phyloP scores from a whole-genome alignment of 2,113 vertebrate species.

The Pyrgilauda ruficollis region DNA sequence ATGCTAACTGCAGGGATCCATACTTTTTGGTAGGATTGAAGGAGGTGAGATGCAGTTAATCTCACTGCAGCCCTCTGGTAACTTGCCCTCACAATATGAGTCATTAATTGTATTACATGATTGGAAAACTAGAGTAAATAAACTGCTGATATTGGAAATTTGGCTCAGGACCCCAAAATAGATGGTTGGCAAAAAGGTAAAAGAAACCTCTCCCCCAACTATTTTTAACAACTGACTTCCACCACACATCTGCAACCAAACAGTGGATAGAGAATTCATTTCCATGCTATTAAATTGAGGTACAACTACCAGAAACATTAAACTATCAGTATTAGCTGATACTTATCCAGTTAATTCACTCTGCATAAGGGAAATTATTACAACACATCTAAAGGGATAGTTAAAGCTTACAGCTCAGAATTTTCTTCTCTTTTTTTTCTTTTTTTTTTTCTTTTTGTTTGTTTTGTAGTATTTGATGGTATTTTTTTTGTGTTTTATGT shows the following conservation, averaged over 20 bases:
- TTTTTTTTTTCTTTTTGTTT: not conserved
- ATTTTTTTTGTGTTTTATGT: slow-evolving; percentile 51
- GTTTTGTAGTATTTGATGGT: not conserved
- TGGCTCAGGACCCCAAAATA: slow-evolving; percentile 29
- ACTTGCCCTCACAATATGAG: not conserved
- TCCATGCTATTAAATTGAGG: slow-evolving; percentile 77
- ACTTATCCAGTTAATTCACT: slow-evolving; percentile 71
- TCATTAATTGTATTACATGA: not conserved
- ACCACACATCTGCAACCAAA: slow-evolving; percentile 57
- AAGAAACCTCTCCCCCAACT: not conserved
- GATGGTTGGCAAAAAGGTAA: slow-evolving; percentile 18
- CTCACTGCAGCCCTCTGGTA: not conserved
- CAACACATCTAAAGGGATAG: slow-evolving; percentile 73
- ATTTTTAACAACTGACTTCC: slow-evolving; percentile 40
- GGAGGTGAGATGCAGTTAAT: slow-evolving; percentile 9
- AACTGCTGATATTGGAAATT: not conserved
- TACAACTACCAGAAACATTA: slow-evolving; percentile 73
- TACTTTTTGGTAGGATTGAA: not conserved
- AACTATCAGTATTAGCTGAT: slow-evolving; percentile 68
- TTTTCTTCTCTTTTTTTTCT: not conserved
- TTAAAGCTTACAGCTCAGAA: slow-evolving; percentile 76
- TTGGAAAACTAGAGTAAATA: slow-evolving; percentile 43
- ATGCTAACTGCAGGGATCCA: not conserved
- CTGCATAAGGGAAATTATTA: slow-evolving; percentile 66
- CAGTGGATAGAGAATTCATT: slow-evolving; percentile 69